Percentiles rank a stretch among this genome's conserved stretches.
phyloP scores from a whole-genome alignment of 2,113 vertebrate genomes.

The Tetrao urogallus region DNA sequence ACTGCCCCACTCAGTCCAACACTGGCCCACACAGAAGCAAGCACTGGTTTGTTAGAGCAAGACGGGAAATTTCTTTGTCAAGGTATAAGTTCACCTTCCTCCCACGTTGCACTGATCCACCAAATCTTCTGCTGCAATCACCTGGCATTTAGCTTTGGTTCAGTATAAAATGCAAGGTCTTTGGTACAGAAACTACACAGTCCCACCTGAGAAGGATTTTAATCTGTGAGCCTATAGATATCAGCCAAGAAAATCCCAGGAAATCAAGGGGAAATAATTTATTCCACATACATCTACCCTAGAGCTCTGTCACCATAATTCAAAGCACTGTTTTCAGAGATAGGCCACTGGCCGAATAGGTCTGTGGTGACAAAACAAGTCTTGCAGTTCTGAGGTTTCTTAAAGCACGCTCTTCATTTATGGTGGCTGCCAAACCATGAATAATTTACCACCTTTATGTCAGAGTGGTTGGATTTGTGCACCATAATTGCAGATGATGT shows the following conservation, averaged over 20 bases:
- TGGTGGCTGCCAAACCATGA: constrained; percentile 41
- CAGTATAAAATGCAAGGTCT: background rate
- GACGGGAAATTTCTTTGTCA: background rate
- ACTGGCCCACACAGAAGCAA: background rate
- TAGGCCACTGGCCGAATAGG: background rate
- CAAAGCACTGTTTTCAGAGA: constrained; percentile 2
- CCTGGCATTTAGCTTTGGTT: background rate
- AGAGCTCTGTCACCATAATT: background rate
- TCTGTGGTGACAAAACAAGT: constrained; percentile 31
- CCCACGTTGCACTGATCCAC: background rate
- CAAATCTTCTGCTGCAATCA: background rate
- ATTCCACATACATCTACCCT: background rate
- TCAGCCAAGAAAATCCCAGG: background rate
- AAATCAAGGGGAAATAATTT: background rate
- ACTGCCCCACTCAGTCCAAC: background rate
- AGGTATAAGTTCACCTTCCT: background rate
- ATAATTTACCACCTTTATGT: constrained; percentile 66
- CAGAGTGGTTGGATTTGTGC: constrained; percentile 39
- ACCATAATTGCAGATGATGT: constrained; percentile 69
- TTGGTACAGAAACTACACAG: background rate
- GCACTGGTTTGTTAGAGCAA: background rate
- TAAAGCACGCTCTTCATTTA: background rate
- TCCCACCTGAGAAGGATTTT: background rate
- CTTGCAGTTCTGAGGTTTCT: constrained; percentile 36
- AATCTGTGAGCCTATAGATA: background rate